phyloP scores from a whole-genome alignment of 2,113 vertebrate genomes.

The Parotia lawesii region DNA sequence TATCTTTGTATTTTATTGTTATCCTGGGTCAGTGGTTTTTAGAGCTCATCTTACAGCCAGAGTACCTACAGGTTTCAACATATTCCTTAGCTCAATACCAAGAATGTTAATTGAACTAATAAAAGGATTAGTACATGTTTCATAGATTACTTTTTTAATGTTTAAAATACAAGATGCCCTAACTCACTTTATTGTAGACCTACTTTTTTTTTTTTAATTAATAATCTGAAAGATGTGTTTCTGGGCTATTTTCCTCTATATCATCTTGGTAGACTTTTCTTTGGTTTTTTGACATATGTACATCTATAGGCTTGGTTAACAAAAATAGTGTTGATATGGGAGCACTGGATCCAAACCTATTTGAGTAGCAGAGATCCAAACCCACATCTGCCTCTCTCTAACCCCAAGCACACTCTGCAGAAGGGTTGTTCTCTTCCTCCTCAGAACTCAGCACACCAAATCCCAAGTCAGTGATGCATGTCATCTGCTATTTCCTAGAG shows the following conservation, averaged over 20 bases:
- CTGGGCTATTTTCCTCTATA: background rate
- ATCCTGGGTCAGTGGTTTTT: background rate
- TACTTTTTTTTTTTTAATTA: background rate
- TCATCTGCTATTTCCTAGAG: background rate
- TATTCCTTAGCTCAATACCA: background rate
- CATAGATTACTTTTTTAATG: background rate
- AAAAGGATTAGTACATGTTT: background rate
- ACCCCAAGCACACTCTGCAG: background rate
- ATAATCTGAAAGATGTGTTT: background rate
- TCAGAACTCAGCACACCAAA: background rate
- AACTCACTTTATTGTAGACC: background rate
- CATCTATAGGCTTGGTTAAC: background rate
- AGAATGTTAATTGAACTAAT: constrained; percentile 21
- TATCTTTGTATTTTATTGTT: constrained; percentile 16
- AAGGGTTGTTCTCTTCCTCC: background rate
- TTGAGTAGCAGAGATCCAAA: background rate
- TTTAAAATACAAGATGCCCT: background rate
- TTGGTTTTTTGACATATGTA: rapidly evolving
- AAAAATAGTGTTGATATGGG: background rate
- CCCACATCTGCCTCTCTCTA: background rate
- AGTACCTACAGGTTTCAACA: background rate
- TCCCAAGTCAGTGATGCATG: background rate
- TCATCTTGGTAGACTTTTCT: background rate
- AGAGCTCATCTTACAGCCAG: background rate
- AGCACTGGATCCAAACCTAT: background rate